Conservation (phyloP, 2,797 vertebrate genomes). For the Gymnocypris eckloni region DNA sequence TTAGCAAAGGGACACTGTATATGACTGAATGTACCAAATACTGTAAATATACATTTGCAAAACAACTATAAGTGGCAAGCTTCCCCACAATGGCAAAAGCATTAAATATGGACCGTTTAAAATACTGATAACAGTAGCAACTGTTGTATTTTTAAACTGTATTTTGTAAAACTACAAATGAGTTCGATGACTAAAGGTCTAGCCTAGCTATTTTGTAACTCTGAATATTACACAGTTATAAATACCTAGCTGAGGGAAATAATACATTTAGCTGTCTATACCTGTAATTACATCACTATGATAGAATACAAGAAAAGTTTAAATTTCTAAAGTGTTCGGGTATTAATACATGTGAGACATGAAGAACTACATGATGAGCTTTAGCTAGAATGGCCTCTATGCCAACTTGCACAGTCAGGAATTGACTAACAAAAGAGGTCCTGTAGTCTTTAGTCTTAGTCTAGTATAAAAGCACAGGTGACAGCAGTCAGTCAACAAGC, state of each 20-base stretch:
- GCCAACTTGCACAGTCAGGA: slow-evolving; percentile 54
- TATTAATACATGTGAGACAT: no score
- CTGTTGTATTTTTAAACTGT: background rate
- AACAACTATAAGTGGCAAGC: background rate
- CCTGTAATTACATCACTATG: no score
- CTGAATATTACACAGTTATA: no score
- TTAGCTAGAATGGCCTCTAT: slow-evolving; percentile 17
- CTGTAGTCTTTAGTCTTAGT: no score
- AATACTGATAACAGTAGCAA: background rate
- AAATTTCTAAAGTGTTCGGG: no score
- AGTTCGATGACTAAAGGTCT: background rate
- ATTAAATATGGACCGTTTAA: background rate
- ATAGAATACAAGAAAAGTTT: no score
- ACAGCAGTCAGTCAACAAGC: no score
- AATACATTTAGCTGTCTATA: no score
- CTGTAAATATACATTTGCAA: background rate
- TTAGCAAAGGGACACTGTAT: background rate
- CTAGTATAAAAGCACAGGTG: no score
- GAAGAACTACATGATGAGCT: background rate
- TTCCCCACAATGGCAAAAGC: background rate
- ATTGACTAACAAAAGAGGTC: no score
- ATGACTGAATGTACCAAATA: background rate
- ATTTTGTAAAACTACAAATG: background rate
- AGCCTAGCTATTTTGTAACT: background rate
- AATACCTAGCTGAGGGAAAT: no score